Conservation (phyloP, 2,113 vertebrate genomes). For the Coreoperca whiteheadi region DNA sequence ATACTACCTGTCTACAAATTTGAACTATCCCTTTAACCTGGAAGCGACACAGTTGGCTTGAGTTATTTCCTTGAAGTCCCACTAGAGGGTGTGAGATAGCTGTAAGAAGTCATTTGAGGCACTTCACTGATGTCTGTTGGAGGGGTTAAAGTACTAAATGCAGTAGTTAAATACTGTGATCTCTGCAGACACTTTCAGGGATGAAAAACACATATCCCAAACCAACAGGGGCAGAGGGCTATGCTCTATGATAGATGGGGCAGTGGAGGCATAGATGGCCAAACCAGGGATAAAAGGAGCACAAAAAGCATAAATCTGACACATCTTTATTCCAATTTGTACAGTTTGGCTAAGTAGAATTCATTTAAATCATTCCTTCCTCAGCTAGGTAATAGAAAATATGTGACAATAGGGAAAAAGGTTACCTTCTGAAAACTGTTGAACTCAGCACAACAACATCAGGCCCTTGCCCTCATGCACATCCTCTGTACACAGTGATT, state of each 20-base stretch:
- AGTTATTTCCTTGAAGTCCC: slow-evolving; percentile 22
- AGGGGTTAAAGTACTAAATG: slow-evolving; percentile 23
- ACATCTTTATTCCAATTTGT: slow-evolving; percentile 9
- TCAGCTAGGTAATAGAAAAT: neutral
- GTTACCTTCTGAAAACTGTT: neutral
- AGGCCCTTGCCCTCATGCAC: neutral
- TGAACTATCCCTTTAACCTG: neutral
- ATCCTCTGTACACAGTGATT: neutral
- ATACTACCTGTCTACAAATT: no score
- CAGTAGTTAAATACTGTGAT: slow-evolving; percentile 24
- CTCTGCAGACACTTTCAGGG: slow-evolving; percentile 17
- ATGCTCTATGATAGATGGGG: neutral
- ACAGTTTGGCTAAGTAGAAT: neutral
- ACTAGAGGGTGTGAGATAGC: slow-evolving; percentile 60
- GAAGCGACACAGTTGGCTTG: neutral
- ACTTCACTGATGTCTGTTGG: neutral
- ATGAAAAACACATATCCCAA: slow-evolving; percentile 15
- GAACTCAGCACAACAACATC: neutral
- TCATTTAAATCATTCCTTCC: neutral
- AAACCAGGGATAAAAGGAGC: neutral
- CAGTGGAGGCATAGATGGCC: neutral
- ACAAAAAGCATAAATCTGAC: neutral
- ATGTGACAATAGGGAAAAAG: neutral
- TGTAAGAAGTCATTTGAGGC: slow-evolving; percentile 24
- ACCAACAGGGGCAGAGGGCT: neutral